phyloP scores from a whole-genome alignment of 1,140 invertebrate genomes.

The Dreissena polymorpha region DNA sequence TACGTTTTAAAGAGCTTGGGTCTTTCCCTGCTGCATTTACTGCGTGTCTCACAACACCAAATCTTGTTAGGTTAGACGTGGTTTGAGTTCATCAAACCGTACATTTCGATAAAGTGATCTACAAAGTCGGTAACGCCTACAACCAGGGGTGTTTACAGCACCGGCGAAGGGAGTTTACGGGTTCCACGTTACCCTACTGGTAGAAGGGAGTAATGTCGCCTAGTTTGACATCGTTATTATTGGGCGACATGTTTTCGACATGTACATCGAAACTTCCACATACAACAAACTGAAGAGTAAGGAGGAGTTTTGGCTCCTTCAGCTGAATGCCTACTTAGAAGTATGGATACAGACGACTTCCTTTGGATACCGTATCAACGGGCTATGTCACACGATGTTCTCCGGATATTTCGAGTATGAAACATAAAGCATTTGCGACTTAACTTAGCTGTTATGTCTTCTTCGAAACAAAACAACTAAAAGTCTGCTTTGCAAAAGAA shows the following conservation, averaged over 20 bases:
- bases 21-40: too few species aligned
- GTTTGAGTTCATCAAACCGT: constrained; percentile 16
- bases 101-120: constrained; percentile 15
- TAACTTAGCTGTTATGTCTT: too few species aligned
- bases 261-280: not conserved
- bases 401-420: not conserved
- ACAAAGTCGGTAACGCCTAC: constrained; percentile 22
- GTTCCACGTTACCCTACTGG: constrained; percentile 9
- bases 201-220: not conserved
- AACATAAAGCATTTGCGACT: too few species aligned
- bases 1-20: too few species aligned
- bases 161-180: constrained; percentile 11
- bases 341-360: not conserved
- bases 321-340: not conserved
- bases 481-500: too few species aligned
- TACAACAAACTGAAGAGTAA: not conserved
- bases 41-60: too few species aligned
- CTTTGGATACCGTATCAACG: not conserved
- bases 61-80: not conserved
- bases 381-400: not conserved
- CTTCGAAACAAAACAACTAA: too few species aligned
- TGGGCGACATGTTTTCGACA: not conserved
- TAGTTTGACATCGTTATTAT: not conserved
- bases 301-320: not conserved
- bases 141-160: constrained; percentile 19